Base-by-base conservation (phyloP, 2,113 vertebrate genomes). In the Xenus cinereus region DNA sequence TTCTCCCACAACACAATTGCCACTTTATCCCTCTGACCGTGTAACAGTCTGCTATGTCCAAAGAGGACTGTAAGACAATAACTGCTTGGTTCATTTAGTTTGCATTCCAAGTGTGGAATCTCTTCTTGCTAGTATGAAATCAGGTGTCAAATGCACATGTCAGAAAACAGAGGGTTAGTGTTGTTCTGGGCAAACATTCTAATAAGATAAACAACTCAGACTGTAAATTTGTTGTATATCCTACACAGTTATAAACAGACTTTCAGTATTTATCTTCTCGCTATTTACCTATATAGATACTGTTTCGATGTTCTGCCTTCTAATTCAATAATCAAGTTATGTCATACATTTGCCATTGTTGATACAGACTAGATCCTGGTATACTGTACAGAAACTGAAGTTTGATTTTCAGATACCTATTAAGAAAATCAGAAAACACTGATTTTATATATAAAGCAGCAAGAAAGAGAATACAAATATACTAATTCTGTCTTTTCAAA, bases 1-100 rank as follows among this genome's bases (percentile, higher is more conserved):
- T 50, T 43, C 45, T 86, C 30, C 30, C 23, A 14, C 48, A 19
- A 17, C 1, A 1, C 43, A 46, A n/a, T 2, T 35, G 32, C 13
- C 68, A 15, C 54, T 32, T 54, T 46, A 16, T 35, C 33, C 67
- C 39, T 21, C 43, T 41, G 45, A 48, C 33, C 41, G 7, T 6
- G 57, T 4, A 66, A 4, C 0, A 1, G 11, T 66, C 33, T 85
- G 59, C 59, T 8, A 2, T 1, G 16, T 3, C 50, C 71, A 50
- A 14, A 0, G 2, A 37, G 39, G 27, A 33, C 50, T 5, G 1
- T 51, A 23, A 24, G 19, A 12, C 28, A 59, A 2, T 6, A n/a
- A 73, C 33, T 2, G 28, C 46, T 37, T 53, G 3, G 5, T 5
- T 51, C 37, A 10, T 35, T 26, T 23, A 13, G 35, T 63, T 46